A percentile compares a stretch with the other conserved stretches of the same genome.
These are phyloP conservation scores for Sycophila texana DNA, from an alignment of 2,888 invertebrate species.

Conservation along the genomic window DNA sequence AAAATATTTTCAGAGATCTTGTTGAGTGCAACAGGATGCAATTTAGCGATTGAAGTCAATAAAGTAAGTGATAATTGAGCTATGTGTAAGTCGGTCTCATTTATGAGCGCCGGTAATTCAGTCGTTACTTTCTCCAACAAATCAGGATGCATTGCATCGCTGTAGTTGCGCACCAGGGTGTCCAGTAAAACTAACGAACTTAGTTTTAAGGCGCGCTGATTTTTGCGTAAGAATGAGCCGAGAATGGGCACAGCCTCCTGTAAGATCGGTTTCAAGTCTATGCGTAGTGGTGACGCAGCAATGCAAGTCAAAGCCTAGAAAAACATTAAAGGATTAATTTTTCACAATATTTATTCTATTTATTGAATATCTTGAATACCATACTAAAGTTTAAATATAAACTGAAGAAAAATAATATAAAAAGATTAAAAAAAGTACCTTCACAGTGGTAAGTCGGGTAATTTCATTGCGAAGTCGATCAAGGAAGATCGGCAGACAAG, in stretches of 20 bases:
- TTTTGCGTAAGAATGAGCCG: conserved; percentile 96
- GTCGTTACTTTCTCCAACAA: conserved; percentile 85
- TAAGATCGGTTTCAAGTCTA: conserved; percentile 89
- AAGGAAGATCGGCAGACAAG: conserved; percentile 95
- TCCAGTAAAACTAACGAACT: conserved; percentile 93
- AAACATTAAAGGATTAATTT: background rate
- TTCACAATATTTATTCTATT: background rate
- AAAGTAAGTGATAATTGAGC: conserved; percentile 92
- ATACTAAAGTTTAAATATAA: too few relatives aligned
- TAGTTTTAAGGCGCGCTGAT: conserved; percentile 95
- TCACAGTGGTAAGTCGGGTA: conserved; percentile 96
- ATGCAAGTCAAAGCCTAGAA: conserved; percentile 88
- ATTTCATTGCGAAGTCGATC: conserved; percentile 98
- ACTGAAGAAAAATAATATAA: too few relatives aligned
- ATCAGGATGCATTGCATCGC: conserved; percentile 82
- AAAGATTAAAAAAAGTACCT: conserved; percentile 77
- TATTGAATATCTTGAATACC: background rate
- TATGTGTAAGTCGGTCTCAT: conserved; percentile 96
- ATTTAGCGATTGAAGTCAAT: conserved; percentile 87
- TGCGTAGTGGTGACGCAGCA: conserved; percentile 91
- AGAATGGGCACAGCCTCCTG: conserved; percentile 92
- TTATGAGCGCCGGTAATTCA: conserved; percentile 93
- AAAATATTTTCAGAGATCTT: conserved; percentile 85
- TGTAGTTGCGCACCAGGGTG: conserved; percentile 92
- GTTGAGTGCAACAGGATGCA: conserved; percentile 87